A percentile compares a stretch with the other conserved stretches of the same genome.
phyloP scores from a whole-genome alignment of 1,140 invertebrate genomes.

The Drosophila mayri region DNA sequence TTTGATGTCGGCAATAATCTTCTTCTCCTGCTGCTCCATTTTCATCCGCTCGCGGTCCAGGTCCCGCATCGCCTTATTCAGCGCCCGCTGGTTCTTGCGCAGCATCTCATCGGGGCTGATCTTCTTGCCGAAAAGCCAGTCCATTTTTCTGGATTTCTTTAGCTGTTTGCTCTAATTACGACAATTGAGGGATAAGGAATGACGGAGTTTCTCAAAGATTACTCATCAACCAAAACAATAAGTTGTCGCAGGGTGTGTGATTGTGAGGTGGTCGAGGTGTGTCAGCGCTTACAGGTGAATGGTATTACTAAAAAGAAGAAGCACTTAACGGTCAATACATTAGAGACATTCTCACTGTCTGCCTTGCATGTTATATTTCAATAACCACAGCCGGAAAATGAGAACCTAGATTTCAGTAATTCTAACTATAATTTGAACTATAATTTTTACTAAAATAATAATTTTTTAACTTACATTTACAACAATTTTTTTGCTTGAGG shows the following conservation, averaged over 20 bases:
- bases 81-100: constrained; percentile 97
- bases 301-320: too few relatives aligned
- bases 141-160: constrained; percentile 87
- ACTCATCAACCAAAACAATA: constrained; percentile 74
- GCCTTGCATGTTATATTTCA: background rate
- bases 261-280: constrained; percentile 19
- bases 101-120: constrained; percentile 99
- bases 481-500: too few relatives aligned
- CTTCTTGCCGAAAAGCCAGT: constrained; percentile 98
- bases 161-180: constrained; percentile 30
- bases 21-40: constrained; percentile 99
- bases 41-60: constrained; percentile 96
- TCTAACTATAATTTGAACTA: too few relatives aligned
- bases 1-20: constrained; percentile 99
- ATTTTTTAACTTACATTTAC: too few relatives aligned
- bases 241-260: constrained; percentile 16
- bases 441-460: too few relatives aligned
- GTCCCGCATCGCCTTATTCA: constrained; percentile 99
- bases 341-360: background rate
- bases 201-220: constrained; percentile 62
- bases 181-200: constrained; percentile 29
- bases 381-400: constrained; percentile 4
- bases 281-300: constrained; percentile 8
- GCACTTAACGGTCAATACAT: too few relatives aligned
- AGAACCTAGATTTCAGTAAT: too few relatives aligned